Conservation (phyloP, 2,113 vertebrate species). For the Motacilla alba region DNA sequence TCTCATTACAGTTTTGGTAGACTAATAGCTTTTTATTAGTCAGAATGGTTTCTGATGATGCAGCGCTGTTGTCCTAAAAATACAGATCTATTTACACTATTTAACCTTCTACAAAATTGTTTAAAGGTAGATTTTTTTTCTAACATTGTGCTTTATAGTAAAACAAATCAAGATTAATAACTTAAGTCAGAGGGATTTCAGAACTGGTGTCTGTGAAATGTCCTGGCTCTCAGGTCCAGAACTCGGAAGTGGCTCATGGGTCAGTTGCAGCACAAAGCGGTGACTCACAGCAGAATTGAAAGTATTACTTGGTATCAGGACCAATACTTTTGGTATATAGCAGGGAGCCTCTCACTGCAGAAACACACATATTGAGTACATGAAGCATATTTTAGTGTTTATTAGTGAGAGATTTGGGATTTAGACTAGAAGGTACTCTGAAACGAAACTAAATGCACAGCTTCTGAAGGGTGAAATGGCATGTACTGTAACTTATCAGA, state of each 20-base stretch:
- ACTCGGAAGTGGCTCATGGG: neutral
- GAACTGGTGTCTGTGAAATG: neutral
- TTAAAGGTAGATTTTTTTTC: constrained; percentile 20
- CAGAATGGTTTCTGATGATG: constrained; percentile 68
- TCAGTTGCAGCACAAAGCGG: neutral
- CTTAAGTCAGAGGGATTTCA: neutral
- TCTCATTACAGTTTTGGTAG: constrained; percentile 72
- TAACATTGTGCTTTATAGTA: neutral
- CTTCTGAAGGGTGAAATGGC: constrained; percentile 17
- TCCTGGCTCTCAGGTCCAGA: neutral
- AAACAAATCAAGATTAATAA: neutral
- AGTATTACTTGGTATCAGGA: neutral
- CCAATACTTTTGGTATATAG: neutral
- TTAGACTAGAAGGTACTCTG: neutral
- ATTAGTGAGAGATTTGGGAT: constrained; percentile 7
- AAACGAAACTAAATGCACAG: constrained; percentile 21
- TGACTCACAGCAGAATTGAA: neutral
- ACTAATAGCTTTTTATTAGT: constrained; percentile 74
- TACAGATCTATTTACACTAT: constrained; percentile 46
- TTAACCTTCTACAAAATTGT: constrained; percentile 59
- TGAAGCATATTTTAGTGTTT: constrained; percentile 40
- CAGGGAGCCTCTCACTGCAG: neutral
- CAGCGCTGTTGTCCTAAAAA: constrained; percentile 55
- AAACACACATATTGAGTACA: constrained; percentile 11
- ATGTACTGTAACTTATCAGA: neutral